Conservation (phyloP, 2,797 vertebrate genomes). For the Oryzias dopingdopingensis region DNA sequence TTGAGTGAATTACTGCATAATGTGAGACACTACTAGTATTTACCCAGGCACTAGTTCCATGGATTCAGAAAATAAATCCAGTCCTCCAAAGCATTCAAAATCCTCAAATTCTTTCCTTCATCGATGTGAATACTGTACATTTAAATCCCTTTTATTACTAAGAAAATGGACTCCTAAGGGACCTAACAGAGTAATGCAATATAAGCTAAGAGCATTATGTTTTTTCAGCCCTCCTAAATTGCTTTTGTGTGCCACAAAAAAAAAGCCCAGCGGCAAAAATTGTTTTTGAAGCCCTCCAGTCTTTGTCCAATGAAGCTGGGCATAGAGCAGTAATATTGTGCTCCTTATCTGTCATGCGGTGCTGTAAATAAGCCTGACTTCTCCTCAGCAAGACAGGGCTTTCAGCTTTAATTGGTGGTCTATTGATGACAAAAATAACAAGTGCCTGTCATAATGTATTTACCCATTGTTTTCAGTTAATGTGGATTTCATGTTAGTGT, state of each 20-base stretch:
- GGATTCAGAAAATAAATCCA: constrained; percentile 33
- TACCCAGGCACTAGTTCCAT: constrained; percentile 12
- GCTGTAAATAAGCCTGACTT: constrained; percentile 65
- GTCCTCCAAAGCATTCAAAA: constrained; percentile 28
- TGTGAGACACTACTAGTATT: constrained; percentile 23
- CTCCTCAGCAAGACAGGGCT: constrained; percentile 61
- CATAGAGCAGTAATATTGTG: constrained; percentile 50
- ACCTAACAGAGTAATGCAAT: constrained; percentile 44
- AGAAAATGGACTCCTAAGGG: constrained; percentile 55
- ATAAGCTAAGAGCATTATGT: constrained; percentile 51
- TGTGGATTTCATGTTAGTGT: constrained; percentile 52
- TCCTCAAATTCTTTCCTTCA: constrained; percentile 34
- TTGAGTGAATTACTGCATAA: constrained; percentile 32
- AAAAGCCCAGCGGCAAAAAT: constrained; percentile 60
- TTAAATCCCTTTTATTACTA: constrained; percentile 49
- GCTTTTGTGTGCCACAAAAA: constrained; percentile 48
- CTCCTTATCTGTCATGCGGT: constrained; percentile 64
- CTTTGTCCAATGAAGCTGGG: constrained; percentile 51
- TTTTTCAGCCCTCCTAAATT: constrained; percentile 58
- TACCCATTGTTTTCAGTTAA: constrained; percentile 43
- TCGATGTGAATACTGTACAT: constrained; percentile 44
- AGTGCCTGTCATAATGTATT: constrained; percentile 50
- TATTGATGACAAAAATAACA: constrained; percentile 57
- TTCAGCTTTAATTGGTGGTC: constrained; percentile 67
- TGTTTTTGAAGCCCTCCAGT: constrained; percentile 57